Evolutionary conservation across 2,797 vertebrate species (phyloP).

Genomic region (Gallinago nigripennis): DNA sequence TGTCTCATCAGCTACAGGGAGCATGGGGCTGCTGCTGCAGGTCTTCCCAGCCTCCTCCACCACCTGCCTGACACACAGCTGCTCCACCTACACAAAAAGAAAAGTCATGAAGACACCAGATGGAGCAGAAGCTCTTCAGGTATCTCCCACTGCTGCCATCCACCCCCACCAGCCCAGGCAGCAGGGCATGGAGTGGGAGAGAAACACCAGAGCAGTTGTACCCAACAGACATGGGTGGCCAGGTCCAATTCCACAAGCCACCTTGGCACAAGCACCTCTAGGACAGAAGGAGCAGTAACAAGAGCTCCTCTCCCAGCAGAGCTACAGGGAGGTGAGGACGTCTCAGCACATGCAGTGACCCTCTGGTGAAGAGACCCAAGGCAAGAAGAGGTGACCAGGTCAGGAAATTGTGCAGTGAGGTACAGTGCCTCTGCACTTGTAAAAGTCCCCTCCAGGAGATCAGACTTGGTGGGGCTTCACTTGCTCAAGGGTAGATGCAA

Average conservation of each 20-base stretch:
- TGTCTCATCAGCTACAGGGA: slow-evolving; percentile 80
- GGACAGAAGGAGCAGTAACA: not conserved
- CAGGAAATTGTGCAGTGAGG: not conserved
- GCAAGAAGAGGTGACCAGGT: not conserved
- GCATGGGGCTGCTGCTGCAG: slow-evolving; percentile 72
- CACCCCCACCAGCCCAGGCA: not conserved
- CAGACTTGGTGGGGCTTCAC: not conserved
- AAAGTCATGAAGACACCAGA: rapidly evolving
- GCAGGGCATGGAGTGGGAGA: not conserved
- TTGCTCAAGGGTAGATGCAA: not conserved
- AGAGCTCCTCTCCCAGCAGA: not conserved
- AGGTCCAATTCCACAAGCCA: not conserved
- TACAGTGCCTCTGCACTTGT: too few species aligned
- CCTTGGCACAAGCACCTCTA: not conserved
- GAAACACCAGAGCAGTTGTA: not conserved
- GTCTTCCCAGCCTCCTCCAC: slow-evolving; percentile 83
- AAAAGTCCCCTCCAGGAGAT: not conserved
- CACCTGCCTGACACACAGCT: slow-evolving; percentile 81
- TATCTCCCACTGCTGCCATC: not conserved
- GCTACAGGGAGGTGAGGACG: not conserved
- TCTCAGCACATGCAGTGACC: not conserved
- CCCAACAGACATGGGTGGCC: not conserved
- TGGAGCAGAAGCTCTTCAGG: rapidly evolving
- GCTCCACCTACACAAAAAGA: slow-evolving; percentile 71
- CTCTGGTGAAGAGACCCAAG: not conserved